These are phyloP conservation scores for Sapajus apella DNA, from an alignment of 2,113 vertebrate species.

Conservation along the genomic window DNA sequence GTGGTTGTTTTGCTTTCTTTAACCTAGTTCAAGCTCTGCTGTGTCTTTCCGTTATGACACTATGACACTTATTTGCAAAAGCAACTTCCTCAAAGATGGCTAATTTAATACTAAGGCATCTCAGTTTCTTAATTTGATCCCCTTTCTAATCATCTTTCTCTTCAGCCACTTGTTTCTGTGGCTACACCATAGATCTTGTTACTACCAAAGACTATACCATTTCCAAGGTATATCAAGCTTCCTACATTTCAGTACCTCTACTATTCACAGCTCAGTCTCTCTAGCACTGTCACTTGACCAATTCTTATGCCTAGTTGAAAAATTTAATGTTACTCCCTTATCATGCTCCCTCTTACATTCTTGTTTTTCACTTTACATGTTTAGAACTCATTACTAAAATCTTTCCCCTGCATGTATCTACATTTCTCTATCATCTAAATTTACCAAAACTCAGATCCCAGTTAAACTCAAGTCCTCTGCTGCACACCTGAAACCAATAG, in stretches of 20 bases:
- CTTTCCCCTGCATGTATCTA: neutral
- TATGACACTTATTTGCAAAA: neutral
- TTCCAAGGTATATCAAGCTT: neutral
- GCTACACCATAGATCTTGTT: neutral
- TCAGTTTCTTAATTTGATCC: neutral
- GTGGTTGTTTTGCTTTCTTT: neutral
- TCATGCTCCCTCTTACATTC: neutral
- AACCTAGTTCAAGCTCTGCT: neutral
- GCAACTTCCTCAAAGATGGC: neutral
- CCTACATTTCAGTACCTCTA: neutral
- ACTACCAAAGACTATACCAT: neutral
- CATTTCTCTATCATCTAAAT: neutral
- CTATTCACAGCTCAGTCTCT: neutral
- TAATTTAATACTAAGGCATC: neutral
- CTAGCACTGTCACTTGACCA: neutral
- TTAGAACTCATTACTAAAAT: neutral
- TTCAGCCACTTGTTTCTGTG: neutral
- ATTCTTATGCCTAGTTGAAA: neutral
- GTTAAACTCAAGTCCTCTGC: neutral
- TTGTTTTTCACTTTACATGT: neutral
- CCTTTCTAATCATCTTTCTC: neutral
- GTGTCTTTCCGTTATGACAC: neutral
- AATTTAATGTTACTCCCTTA: neutral
- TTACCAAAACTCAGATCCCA: neutral
- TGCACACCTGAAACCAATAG: neutral